These are phyloP conservation scores for Uria aalge DNA, from an alignment of 2,113 vertebrate species.

Conservation along the genomic window DNA sequence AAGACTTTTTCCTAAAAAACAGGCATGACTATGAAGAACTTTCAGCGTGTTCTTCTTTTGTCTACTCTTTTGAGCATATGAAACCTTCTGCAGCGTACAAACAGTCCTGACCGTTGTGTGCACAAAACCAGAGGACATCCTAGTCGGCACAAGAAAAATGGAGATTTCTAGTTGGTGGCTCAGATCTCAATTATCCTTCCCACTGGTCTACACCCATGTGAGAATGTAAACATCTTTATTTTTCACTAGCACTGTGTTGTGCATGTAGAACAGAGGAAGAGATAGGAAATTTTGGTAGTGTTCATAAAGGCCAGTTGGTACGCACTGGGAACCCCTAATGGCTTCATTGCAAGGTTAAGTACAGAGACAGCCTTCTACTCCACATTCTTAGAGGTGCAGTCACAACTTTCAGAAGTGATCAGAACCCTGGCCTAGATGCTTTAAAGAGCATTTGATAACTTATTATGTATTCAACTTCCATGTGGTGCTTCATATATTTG, in stretches of 20 bases:
- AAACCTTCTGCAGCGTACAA: background rate
- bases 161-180: background rate
- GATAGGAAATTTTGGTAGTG: background rate
- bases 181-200: background rate
- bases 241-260: background rate
- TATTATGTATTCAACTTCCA: conserved; percentile 25
- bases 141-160: background rate
- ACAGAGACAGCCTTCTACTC: background rate
- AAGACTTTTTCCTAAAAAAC: background rate
- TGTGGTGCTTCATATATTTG: conserved; percentile 24
- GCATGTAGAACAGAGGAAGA: background rate
- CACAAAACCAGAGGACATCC: background rate
- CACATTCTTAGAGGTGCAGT: background rate
- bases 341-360: background rate
- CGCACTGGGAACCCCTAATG: background rate
- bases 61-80: background rate
- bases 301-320: background rate
- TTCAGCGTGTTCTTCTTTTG: accelerated
- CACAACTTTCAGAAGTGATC: background rate
- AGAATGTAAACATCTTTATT: background rate
- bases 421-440: background rate
- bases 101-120: background rate
- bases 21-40: background rate
- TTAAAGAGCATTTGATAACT: background rate
- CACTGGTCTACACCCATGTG: background rate